Evolutionary conservation across 2,888 invertebrate genomes (phyloP), one percentile per base, ranked within the genome.

Genomic region (Pecten maximus): DNA sequence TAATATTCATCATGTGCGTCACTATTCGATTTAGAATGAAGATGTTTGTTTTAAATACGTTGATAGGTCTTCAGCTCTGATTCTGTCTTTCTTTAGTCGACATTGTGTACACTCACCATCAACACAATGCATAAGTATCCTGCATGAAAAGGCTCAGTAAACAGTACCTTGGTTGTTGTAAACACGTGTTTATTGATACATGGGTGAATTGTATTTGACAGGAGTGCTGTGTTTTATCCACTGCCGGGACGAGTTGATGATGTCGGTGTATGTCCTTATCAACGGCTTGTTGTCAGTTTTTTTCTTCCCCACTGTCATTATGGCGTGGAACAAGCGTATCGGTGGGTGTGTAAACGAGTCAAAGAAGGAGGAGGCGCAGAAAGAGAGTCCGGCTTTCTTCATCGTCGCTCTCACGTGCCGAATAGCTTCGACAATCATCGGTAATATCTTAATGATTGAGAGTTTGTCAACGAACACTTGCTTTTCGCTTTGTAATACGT

Each of bases 211-310:
- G 12, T 86, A 86, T 86, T 88, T 50, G 87, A 35, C 50, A 91
- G 90, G 93, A 35, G 44, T 90, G 16, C 54, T 93, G 15, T 93
- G 93, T 35, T 48, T 91, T n/a, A 54, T 90, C 0, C 39, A 92
- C 89, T 94, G 94, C 87, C 40, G 39, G 12, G 90, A 87, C n/a
- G 93, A 93, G 28, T 15, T 89, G 6, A 23, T 92, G 23, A 87
- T 93, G 15, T 91, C 92, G 40, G 23, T 88, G 15, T 94, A 91
- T 74, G 91, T 94, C 28, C 92, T 93, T 0, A 60, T 89, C 0
- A 93, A 94, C 48, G 94, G 94, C 0, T 4, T 93, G 10, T 88
- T 94, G 16, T 94, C 93, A 15, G 92, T 94, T 3, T 94, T 94
- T 87, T 54, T 94, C 23, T 94, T 94, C 88, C 94, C 94, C 8